Conservation (phyloP, 37 sponge, comb jelly and placozoan species). For the Diacarnus erythraeanus region DNA sequence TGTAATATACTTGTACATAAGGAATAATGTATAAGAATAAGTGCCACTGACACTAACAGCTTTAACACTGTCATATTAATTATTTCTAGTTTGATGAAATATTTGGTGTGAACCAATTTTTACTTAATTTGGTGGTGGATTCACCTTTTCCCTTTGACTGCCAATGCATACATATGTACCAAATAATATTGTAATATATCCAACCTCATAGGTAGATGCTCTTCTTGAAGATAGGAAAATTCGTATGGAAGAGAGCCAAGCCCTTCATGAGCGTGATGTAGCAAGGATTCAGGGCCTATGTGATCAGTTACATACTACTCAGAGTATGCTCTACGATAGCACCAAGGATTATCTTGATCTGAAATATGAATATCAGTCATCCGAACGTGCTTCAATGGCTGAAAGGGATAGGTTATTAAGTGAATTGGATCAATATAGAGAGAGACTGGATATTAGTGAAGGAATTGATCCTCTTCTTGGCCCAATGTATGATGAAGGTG, state of each 20-base stretch:
- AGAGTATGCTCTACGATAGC: constrained; percentile 91
- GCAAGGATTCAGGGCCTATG: constrained; percentile 66
- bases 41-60: no score
- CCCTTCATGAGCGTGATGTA: constrained; percentile 60
- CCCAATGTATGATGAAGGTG: no score
- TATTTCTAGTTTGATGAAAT: no score
- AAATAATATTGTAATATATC: not conserved
- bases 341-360: constrained; percentile 95
- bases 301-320: constrained; percentile 88
- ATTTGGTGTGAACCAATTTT: no score
- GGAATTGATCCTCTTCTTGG: constrained; percentile 68
- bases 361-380: constrained; percentile 86
- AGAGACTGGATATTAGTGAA: constrained; percentile 49
- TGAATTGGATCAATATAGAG: constrained; percentile 74
- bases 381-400: constrained; percentile 88
- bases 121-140: no score
- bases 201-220: constrained; percentile 62
- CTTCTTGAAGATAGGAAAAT: constrained; percentile 89
- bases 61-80: no score
- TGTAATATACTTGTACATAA: no score
- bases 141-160: no score
- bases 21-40: no score
- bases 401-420: constrained; percentile 89
- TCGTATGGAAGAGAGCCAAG: constrained; percentile 74
- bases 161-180: no score